A percentile compares a stretch with the other conserved stretches of the same genome.
Evolutionary conservation across 2,797 vertebrate species (phyloP).

Genomic region (Sus cebifrons): DNA sequence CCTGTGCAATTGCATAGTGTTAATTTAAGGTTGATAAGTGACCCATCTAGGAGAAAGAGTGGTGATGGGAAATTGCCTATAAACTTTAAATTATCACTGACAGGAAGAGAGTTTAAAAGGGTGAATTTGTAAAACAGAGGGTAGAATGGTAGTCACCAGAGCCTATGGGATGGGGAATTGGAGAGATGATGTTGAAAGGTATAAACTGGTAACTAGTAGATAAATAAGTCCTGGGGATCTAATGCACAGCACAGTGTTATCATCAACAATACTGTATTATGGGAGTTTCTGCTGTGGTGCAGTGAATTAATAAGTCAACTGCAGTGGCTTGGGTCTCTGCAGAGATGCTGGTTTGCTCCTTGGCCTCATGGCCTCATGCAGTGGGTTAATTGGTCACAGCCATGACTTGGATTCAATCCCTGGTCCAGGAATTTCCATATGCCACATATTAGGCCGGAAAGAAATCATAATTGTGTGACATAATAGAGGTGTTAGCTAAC

Average conservation of each 20-base stretch:
- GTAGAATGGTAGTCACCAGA: background rate
- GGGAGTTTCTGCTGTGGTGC: too few relatives aligned
- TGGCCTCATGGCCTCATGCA: too few relatives aligned
- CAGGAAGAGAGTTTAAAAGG: background rate
- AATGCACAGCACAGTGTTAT: background rate
- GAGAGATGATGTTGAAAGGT: background rate
- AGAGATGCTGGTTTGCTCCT: too few relatives aligned
- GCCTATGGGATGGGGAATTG: background rate
- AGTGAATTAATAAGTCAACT: too few relatives aligned
- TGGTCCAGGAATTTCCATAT: background rate
- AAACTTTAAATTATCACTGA: background rate
- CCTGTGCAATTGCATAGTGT: background rate
- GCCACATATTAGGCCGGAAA: background rate
- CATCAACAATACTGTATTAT: background rate
- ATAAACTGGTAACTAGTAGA: background rate
- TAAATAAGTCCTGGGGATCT: background rate
- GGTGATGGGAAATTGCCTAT: background rate
- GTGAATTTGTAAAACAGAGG: background rate
- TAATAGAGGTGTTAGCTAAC: background rate
- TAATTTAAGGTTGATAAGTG: slow-evolving; percentile 4
- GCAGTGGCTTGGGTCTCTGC: too few relatives aligned
- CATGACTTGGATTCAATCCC: too few relatives aligned
- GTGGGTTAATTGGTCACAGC: too few relatives aligned
- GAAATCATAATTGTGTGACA: background rate
- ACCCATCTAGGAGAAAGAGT: background rate